Percentiles rank a stretch among this genome's conserved stretches.
phyloP scores from a whole-genome alignment of 2,113 vertebrate genomes.

The Machaerirhynchus nigripectus region DNA sequence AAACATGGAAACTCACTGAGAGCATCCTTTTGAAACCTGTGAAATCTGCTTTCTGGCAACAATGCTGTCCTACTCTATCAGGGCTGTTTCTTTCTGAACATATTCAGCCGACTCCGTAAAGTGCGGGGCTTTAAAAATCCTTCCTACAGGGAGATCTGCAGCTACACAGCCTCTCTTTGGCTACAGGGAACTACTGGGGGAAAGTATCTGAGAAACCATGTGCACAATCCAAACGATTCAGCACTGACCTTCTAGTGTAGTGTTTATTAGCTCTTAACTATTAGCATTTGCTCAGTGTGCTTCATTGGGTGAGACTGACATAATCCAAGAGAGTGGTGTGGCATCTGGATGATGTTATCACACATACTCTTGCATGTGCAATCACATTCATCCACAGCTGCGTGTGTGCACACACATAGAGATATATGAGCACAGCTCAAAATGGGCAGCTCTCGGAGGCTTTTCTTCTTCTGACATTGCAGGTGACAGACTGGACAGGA shows the following conservation, averaged over 20 bases:
- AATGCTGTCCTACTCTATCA: not conserved
- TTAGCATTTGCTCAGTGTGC: slow-evolving; percentile 60
- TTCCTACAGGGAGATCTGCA: not conserved
- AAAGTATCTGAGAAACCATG: slow-evolving; percentile 46
- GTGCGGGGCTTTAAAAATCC: slow-evolving; percentile 1
- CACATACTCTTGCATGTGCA: slow-evolving; percentile 3
- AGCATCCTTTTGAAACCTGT: slow-evolving; percentile 31
- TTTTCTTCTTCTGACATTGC: not conserved
- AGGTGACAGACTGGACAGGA: not conserved
- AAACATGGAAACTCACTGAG: not conserved
- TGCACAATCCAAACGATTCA: slow-evolving; percentile 48
- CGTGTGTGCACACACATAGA: not conserved
- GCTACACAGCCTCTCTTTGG: not conserved
- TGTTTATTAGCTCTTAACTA: slow-evolving; percentile 69
- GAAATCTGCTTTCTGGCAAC: not conserved
- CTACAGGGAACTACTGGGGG: not conserved
- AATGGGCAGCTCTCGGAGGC: not conserved
- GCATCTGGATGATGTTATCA: slow-evolving; percentile 66
- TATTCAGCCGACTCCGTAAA: slow-evolving; percentile 11
- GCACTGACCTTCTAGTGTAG: slow-evolving; percentile 55
- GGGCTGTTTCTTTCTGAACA: not conserved
- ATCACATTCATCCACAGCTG: not conserved
- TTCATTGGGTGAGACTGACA: slow-evolving; percentile 65
- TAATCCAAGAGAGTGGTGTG: slow-evolving; percentile 40
- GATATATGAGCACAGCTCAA: not conserved